These are phyloP conservation scores for Rhinolophus sinicus DNA, from an alignment of 2,113 vertebrate genomes.

Conservation along the genomic window DNA sequence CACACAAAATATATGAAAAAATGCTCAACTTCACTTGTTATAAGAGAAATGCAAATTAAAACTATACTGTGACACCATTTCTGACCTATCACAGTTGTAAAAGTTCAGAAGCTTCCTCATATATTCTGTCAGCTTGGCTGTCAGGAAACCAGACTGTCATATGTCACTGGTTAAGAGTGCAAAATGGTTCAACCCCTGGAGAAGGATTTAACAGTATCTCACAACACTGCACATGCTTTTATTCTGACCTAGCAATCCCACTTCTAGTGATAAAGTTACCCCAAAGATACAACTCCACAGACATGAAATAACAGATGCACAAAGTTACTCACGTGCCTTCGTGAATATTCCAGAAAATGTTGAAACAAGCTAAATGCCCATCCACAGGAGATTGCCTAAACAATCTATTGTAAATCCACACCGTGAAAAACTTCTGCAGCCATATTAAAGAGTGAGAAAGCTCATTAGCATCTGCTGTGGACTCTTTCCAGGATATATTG, in stretches of 20 bases:
- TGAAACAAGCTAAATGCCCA: background rate
- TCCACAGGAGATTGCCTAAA: background rate
- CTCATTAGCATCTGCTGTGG: background rate
- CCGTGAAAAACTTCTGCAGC: background rate
- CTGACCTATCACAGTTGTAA: background rate
- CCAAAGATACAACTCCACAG: background rate
- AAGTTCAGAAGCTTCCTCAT: background rate
- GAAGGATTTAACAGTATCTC: background rate
- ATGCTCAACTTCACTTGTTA: background rate
- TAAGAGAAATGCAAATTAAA: constrained; percentile 28
- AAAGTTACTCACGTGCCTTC: background rate
- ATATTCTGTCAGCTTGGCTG: background rate
- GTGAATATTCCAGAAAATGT: background rate
- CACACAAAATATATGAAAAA: background rate
- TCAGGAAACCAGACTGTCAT: background rate
- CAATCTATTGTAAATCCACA: background rate
- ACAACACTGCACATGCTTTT: background rate
- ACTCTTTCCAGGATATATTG: background rate
- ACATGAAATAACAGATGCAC: background rate
- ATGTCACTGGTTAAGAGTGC: background rate
- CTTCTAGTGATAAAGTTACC: background rate
- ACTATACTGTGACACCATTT: background rate
- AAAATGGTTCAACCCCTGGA: background rate
- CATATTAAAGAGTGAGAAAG: background rate
- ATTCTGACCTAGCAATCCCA: background rate